Conservation (phyloP, 1,140 invertebrate genomes). For the Caenorhabditis latens region DNA sequence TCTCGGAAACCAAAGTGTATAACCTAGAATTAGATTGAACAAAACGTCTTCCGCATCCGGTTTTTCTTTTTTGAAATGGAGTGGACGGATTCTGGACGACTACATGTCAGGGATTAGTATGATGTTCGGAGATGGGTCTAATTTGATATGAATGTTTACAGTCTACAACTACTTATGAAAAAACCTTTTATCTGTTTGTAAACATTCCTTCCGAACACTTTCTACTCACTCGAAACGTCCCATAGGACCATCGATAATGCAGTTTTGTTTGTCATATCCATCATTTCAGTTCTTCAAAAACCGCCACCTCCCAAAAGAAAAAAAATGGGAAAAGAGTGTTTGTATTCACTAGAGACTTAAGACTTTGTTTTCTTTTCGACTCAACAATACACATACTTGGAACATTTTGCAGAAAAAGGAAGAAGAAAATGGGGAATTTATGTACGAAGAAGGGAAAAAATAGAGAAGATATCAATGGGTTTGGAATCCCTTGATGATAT, state of each 20-base stretch:
- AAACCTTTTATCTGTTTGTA: neutral
- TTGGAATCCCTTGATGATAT: neutral
- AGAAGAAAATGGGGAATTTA: neutral
- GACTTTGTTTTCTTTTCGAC: constrained; percentile 24
- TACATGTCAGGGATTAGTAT: neutral
- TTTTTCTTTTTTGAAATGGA: neutral
- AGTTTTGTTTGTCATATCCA: constrained; percentile 52
- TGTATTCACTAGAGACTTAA: constrained; percentile 46
- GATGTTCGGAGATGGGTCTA: neutral
- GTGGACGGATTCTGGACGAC: neutral
- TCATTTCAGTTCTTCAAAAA: constrained; percentile 19
- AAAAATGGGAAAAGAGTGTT: constrained; percentile 25
- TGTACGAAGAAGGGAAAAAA: neutral
- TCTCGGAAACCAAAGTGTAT: neutral
- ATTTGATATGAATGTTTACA: too few relatives aligned
- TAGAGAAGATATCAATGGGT: neutral
- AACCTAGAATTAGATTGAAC: constrained; percentile 14
- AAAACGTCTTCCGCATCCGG: neutral
- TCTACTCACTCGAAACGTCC: constrained; percentile 25
- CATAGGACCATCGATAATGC: constrained; percentile 51
- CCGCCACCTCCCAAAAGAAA: constrained; percentile 12
- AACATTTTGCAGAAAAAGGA: constrained; percentile 18
- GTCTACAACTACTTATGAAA: too few relatives aligned
- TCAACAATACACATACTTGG: constrained; percentile 4
- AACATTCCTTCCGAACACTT: constrained; percentile 22